phyloP scores from a whole-genome alignment of 2,113 vertebrate genomes.

The Stercorarius parasiticus region DNA sequence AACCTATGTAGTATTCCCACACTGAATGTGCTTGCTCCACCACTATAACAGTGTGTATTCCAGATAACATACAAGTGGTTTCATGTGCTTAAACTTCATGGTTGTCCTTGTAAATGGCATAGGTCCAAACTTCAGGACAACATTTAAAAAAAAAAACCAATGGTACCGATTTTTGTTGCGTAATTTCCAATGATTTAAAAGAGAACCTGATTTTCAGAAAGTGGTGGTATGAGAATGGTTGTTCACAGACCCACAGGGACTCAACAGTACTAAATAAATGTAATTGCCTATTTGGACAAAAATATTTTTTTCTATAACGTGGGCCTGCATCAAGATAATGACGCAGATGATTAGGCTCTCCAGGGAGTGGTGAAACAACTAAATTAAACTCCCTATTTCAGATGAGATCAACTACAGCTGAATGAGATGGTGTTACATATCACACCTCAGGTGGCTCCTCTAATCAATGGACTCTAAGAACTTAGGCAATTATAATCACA shows the following conservation, averaged over 20 bases:
- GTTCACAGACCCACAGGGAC: not conserved
- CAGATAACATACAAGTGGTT: not conserved
- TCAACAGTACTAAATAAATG: not conserved
- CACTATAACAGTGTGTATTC: not conserved
- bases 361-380: not conserved
- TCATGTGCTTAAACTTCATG: not conserved
- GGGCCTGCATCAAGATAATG: not conserved
- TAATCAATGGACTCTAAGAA: not conserved
- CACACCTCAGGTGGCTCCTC: not conserved
- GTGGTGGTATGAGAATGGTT: not conserved
- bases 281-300: not conserved
- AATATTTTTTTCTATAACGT: not conserved
- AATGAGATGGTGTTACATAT: not conserved
- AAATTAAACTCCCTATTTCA: not conserved
- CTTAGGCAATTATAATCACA: not conserved
- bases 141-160: not conserved
- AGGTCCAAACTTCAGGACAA: not conserved
- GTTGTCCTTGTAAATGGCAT: not conserved
- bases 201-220: not conserved
- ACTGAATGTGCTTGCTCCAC: not conserved
- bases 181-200: not conserved
- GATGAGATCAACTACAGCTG: not conserved
- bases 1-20: not conserved
- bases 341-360: not conserved
- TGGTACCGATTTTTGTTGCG: accelerated